Conservation (phyloP, 2,888 invertebrate species). For the Drosophila borborema region DNA sequence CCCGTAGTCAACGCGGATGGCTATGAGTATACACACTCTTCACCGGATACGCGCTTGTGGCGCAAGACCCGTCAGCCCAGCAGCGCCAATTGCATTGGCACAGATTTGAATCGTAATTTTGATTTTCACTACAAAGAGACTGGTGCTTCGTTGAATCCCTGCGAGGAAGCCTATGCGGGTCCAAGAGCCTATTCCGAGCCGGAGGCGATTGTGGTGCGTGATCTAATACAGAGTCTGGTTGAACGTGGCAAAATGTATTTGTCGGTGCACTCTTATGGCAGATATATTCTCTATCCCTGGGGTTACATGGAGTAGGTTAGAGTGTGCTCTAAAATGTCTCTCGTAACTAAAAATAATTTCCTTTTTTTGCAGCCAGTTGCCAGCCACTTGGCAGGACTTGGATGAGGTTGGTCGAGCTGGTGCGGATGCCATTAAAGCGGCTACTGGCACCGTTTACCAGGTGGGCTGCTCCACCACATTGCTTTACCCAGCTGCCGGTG, state of each 20-base stretch:
- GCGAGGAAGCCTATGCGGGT: constrained; percentile 87
- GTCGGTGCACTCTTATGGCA: constrained; percentile 75
- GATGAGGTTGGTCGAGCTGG: constrained; percentile 81
- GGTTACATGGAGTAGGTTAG: constrained; percentile 70
- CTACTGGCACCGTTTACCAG: constrained; percentile 78
- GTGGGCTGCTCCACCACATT: constrained; percentile 79
- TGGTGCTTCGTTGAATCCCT: constrained; percentile 83
- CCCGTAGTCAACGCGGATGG: constrained; percentile 91
- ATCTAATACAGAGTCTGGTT: constrained; percentile 85
- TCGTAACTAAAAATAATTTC: not conserved
- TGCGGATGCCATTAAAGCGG: constrained; percentile 77
- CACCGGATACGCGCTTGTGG: constrained; percentile 83
- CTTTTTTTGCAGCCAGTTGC: constrained; percentile 70
- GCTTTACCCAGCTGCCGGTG: constrained; percentile 87
- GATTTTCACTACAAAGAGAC: constrained; percentile 87
- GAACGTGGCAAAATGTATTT: constrained; percentile 85
- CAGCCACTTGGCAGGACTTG: constrained; percentile 84
- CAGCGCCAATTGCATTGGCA: constrained; percentile 84
- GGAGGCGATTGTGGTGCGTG: constrained; percentile 87
- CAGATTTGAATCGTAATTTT: constrained; percentile 89
- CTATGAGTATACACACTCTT: constrained; percentile 87
- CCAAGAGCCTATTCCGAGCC: constrained; percentile 87
- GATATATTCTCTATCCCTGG: constrained; percentile 76
- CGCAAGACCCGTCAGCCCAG: constrained; percentile 86
- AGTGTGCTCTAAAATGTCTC: rapidly evolving